Base-by-base conservation (phyloP, 1,140 invertebrate species). In the Dreissena polymorpha region DNA sequence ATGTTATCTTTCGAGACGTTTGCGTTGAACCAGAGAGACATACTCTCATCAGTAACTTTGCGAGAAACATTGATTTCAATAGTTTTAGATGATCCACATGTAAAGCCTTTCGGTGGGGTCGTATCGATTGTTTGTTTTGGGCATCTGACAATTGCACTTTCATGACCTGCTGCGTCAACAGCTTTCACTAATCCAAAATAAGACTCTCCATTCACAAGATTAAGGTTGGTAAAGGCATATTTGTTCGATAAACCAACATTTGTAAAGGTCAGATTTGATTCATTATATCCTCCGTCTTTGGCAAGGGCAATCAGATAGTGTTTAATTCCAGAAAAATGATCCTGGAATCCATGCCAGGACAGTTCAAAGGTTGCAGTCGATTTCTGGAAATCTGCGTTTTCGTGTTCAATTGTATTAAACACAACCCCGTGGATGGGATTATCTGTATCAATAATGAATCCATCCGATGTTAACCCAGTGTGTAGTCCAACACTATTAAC, bases 321-420 rank as follows among this genome's bases (percentile, higher is more conserved):
- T 29, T 49, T 29, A 16, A 87, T 68, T 10, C 64, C 79, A 25
- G 84, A 86, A 50, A 82, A 80, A 10, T 50, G 63, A 70, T 87
- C 86, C n/a, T 81, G 27, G 50, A 87, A 87, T 13, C 86, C 86
- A 67, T 86, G 86, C 86, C 86, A 87, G 2, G 86, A 87, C 21
- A 78, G 60, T 16, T 67, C 53, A 25, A 87, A 27, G 21, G 81
- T 49, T 27, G 80, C 49, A 6, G 21, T 51, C 0, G 84, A 84
- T 50, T 75, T 79, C 63, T 85, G 84, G 49, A 50, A 78, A 51
- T 21, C 50, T 6, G 23, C 51, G 70, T 82, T 75, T 27, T 21
- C 49, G 25, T 85, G 57, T 14, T 21, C 27, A 23, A 65, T 69
- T 8, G 84, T 81, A 39, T 83, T 83, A 69, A 79, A 87, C 49